Conservation (phyloP, 2,888 invertebrate species). For the Thumatha senex region DNA sequence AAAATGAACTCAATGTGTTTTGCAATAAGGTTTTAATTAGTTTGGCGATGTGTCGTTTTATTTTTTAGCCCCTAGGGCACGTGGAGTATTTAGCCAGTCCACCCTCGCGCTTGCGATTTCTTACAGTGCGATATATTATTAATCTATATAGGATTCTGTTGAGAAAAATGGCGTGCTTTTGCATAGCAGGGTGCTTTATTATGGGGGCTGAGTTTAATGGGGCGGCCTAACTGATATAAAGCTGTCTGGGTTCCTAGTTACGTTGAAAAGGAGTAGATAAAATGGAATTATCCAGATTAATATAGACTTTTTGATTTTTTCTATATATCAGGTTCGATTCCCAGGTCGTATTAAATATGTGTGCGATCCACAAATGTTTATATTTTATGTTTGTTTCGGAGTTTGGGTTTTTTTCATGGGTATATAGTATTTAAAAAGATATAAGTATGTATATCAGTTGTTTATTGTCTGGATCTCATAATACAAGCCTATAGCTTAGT, state of each 20-base stretch:
- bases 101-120: slow-evolving; percentile 74
- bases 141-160: slow-evolving; percentile 65
- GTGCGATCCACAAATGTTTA: no score
- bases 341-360: no score
- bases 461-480: no score
- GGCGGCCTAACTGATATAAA: slow-evolving; percentile 24
- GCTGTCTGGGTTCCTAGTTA: slow-evolving; percentile 15
- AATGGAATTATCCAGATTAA: neutral
- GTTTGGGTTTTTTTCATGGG: no score
- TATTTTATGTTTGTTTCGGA: no score
- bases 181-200: slow-evolving; percentile 61
- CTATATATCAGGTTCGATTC: no score
- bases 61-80: slow-evolving; percentile 64
- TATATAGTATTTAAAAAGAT: no score
- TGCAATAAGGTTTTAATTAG: slow-evolving; percentile 39
- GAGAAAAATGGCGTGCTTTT: slow-evolving; percentile 66
- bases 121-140: slow-evolving; percentile 79
- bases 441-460: no score
- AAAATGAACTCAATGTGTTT: slow-evolving; percentile 41
- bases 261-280: neutral
- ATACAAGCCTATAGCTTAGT: no score
- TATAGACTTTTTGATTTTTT: neutral
- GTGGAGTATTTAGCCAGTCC: slow-evolving; percentile 68
- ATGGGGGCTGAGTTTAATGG: slow-evolving; percentile 36
- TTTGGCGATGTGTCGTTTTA: slow-evolving; percentile 45